These are phyloP conservation scores for Endotricha flammealis DNA, from an alignment of 2,888 invertebrate genomes.

Conservation along the genomic window DNA sequence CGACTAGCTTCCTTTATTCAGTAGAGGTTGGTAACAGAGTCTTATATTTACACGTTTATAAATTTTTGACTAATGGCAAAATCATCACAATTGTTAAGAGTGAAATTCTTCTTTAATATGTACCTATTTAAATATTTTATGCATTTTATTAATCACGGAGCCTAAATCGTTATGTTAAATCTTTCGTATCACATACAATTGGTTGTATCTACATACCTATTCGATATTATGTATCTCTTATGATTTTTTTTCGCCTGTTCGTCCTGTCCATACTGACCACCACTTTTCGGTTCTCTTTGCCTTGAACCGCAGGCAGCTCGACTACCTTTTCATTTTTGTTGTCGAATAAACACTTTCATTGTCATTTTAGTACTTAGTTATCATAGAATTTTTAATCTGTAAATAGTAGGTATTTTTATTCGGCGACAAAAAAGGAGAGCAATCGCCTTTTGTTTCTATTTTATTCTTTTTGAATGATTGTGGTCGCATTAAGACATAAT, in stretches of 20 bases:
- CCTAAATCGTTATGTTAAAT: conserved; percentile 31
- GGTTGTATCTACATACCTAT: conserved; percentile 27
- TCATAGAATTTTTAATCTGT: neutral
- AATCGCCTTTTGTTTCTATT: conserved; percentile 54
- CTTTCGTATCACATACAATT: conserved; percentile 34
- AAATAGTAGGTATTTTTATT: conserved; percentile 23
- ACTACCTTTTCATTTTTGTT: conserved; percentile 39
- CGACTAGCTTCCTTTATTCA: conserved; percentile 38
- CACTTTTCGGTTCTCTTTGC: conserved; percentile 33
- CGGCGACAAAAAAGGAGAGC: conserved; percentile 40
- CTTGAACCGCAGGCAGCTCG: conserved; percentile 41
- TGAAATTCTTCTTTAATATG: conserved; percentile 37
- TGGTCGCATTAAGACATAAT: conserved; percentile 54
- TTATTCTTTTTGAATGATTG: conserved; percentile 60
- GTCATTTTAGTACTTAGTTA: neutral
- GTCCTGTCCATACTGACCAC: conserved; percentile 40
- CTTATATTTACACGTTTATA: conserved; percentile 33
- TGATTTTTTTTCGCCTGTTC: conserved; percentile 42
- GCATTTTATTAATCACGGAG: conserved; percentile 43
- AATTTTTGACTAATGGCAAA: conserved; percentile 75
- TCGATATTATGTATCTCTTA: conserved; percentile 33
- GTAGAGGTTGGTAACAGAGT: conserved; percentile 39
- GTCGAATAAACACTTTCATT: conserved; percentile 28
- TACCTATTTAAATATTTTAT: conserved; percentile 38
- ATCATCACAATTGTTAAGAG: conserved; percentile 76